Evolutionary conservation across 53 echinoderm and acorn worm genomes (phyloP), one percentile per base, ranked within the genome.

Genomic region (Stichopus horrens): DNA sequence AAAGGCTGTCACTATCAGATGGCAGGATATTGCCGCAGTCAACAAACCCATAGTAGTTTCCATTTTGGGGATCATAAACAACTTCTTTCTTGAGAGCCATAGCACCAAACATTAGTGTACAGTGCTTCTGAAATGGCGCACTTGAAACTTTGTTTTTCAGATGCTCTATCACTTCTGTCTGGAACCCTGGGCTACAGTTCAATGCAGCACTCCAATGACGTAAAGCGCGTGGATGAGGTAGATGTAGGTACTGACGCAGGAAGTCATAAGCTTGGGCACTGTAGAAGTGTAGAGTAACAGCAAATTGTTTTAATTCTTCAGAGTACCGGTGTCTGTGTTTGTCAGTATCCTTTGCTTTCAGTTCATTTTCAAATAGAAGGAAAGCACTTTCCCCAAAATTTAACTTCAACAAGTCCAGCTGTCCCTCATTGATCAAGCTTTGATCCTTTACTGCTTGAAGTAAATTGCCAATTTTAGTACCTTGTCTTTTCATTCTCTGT

Each of bases 41-140:
- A 4, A 94, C 88, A 76, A 88, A 94, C 16, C 94, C 92, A 37
- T 55, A 78, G 65, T 88, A 94, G 18, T 74, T 90, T 21, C 76
- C 51, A 7, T 54, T 51, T 53, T 94, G 78, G n/a, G 55, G 90
- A 9, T 94, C 89, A 65, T 81, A 94, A 9, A 89, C 87, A 16
- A 89, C 89, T 88, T 92, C 92, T 76, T 94, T 94, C 74, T 91
- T 90, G 0, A 94, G 16, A 37, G 92, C 90, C 93, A 93, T 93
- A 20, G 86, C 93, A 86, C 90, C 91, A 60, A 90, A 85, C 82
- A 93, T 74, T 8, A 93, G 80, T 23, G 78, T 83, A 65, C 93
- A 90, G 59, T 93, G 85, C 73, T 88, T 88, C 65, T 63, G 71
- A 14, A 93, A 73, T 7, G 88, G 23, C 58, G 88, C 79, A 7